Percentiles rank a stretch among this genome's conserved stretches.
Evolutionary conservation across 2,797 vertebrate genomes (phyloP).

Genomic region (Glyptemys insculpta): DNA sequence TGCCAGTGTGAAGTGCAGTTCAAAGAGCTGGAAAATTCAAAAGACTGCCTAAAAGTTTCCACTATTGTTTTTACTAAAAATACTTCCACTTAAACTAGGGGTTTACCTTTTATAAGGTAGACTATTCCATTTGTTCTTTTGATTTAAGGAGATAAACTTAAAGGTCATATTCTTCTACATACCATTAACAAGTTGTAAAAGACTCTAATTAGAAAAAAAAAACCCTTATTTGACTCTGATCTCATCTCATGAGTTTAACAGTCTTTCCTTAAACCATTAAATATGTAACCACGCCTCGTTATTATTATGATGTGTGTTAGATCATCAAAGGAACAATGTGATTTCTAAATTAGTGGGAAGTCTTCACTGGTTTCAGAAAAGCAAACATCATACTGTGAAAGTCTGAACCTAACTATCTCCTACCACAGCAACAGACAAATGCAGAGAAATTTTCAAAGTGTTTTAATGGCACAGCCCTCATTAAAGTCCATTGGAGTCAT

Average conservation of each 20-base stretch:
- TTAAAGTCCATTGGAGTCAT: neutral
- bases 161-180: neutral
- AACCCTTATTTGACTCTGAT: neutral
- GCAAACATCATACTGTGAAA: neutral
- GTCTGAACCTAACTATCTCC: neutral
- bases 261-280: slow-evolving; percentile 17
- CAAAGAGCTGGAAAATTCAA: slow-evolving; percentile 67
- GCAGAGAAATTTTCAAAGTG: neutral
- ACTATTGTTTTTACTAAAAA: slow-evolving; percentile 68
- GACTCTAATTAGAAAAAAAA: neutral
- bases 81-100: slow-evolving; percentile 26
- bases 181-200: neutral
- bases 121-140: neutral
- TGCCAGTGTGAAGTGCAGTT: slow-evolving; percentile 53
- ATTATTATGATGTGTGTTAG: neutral
- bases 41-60: slow-evolving; percentile 59
- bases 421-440: neutral
- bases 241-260: slow-evolving; percentile 6
- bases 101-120: slow-evolving; percentile 31
- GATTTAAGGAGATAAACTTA: neutral
- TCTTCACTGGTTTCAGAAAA: neutral
- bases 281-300: neutral
- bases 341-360: slow-evolving; percentile 24
- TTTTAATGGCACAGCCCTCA: neutral
- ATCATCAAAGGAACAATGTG: neutral